phyloP scores from a whole-genome alignment of 1,140 invertebrate species.

The Mycetomoellerius zeteki region DNA sequence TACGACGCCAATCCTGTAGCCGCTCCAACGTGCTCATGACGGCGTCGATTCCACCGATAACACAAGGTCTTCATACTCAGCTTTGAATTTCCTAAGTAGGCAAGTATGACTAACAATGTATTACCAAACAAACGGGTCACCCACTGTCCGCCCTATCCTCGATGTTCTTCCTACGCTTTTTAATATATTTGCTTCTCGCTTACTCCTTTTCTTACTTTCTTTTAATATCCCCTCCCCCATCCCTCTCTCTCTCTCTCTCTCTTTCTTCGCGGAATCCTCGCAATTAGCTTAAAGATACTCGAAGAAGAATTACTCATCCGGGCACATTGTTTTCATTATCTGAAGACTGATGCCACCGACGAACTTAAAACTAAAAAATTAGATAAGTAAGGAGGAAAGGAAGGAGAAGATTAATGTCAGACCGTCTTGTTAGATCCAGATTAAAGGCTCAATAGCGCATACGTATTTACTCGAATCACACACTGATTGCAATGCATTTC shows the following conservation, averaged over 20 bases:
- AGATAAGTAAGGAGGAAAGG: neutral
- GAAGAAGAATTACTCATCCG: slow-evolving; percentile 73
- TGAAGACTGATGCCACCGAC: slow-evolving; percentile 47
- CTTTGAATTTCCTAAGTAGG: slow-evolving; percentile 74
- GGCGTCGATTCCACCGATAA: slow-evolving; percentile 68
- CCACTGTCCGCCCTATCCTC: slow-evolving; percentile 32
- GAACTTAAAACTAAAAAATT: slow-evolving; percentile 17
- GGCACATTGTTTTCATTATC: slow-evolving; percentile 76
- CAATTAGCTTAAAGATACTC: slow-evolving; percentile 63
- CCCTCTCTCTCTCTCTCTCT: neutral
- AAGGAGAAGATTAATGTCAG: neutral
- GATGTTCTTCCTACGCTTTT: neutral
- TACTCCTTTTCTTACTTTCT: neutral
- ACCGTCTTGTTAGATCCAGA: slow-evolving; percentile 13
- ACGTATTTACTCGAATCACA: neutral
- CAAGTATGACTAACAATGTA: slow-evolving; percentile 75
- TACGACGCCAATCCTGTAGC: slow-evolving; percentile 1
- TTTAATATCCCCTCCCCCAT: neutral
- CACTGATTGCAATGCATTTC: neutral
- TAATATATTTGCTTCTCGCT: neutral
- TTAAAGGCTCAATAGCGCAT: slow-evolving; percentile 11
- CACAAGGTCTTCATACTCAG: slow-evolving; percentile 70
- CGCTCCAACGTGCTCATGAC: neutral
- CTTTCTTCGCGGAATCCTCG: slow-evolving; percentile 7
- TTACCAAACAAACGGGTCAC: slow-evolving; percentile 47